A percentile compares a stretch with the other conserved stretches of the same genome.
phyloP scores from a whole-genome alignment of 2,888 invertebrate genomes.

The Harmothoe impar region DNA sequence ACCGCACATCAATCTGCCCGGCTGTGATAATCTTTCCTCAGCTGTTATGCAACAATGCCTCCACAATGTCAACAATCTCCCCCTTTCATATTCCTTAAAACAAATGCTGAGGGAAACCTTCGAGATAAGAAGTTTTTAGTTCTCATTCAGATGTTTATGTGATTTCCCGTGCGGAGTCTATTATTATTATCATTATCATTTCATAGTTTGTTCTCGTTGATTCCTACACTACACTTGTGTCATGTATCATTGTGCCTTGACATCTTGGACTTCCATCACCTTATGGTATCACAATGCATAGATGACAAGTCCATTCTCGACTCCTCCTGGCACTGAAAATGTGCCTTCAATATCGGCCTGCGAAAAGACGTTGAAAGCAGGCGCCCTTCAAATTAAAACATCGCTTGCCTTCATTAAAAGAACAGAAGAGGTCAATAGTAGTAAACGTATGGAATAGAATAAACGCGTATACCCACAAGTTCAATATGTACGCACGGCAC shows the following conservation, averaged over 20 bases:
- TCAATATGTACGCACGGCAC: constrained; percentile 3
- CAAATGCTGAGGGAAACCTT: no score
- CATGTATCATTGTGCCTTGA: no score
- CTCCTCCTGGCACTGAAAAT: neutral
- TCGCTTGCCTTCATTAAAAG: neutral
- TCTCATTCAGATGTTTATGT: no score
- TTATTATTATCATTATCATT: no score
- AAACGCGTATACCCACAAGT: constrained; percentile 40
- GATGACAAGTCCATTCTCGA: neutral
- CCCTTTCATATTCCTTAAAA: no score
- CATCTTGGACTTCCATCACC: no score
- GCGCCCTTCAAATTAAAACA: constrained; percentile 49
- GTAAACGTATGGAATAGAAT: neutral
- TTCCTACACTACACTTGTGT: no score
- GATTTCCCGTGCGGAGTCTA: no score
- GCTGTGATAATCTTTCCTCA: constrained; percentile 16
- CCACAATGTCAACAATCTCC: neutral
- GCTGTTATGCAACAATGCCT: constrained; percentile 7
- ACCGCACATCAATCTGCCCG: neutral
- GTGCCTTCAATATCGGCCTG: neutral
- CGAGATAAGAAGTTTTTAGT: no score
- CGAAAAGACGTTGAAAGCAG: neutral
- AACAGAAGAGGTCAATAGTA: constrained; percentile 12
- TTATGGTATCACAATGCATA: constrained; percentile 5
- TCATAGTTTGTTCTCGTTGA: no score